A percentile compares a stretch with the other conserved stretches of the same genome.
phyloP scores from a whole-genome alignment of 2,113 vertebrate species.

The Capreolus pygargus region DNA sequence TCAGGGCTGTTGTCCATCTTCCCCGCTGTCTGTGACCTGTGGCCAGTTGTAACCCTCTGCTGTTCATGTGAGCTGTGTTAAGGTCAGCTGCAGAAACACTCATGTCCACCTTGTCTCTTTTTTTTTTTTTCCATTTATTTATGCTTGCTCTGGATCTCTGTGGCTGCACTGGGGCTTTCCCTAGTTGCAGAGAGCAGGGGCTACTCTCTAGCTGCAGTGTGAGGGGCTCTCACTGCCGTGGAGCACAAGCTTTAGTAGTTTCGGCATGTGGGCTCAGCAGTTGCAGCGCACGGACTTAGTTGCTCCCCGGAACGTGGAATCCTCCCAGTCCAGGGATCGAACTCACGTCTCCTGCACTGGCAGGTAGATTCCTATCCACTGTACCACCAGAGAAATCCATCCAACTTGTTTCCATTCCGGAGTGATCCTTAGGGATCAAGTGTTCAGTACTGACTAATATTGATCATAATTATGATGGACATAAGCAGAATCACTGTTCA shows the following conservation, averaged over 20 bases:
- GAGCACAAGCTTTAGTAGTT: neutral
- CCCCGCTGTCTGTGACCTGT: neutral
- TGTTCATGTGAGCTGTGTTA: too few relatives aligned
- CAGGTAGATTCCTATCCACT: neutral
- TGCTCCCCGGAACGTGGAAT: neutral
- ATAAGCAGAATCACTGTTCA: neutral
- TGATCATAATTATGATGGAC: neutral
- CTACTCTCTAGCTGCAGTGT: neutral
- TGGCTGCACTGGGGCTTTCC: neutral
- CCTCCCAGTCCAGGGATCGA: neutral
- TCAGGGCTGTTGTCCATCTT: neutral
- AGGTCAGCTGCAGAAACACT: neutral
- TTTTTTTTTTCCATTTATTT: neutral
- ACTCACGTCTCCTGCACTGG: neutral
- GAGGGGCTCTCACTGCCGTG: neutral
- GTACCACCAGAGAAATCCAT: neutral
- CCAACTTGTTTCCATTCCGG: neutral
- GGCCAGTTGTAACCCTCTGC: neutral
- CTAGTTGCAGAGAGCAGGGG: neutral
- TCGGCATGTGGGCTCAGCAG: neutral
- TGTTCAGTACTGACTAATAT: neutral
- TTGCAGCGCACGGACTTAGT: fast-evolving
- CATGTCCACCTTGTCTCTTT: neutral
- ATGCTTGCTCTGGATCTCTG: neutral
- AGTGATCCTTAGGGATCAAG: neutral